Evolutionary conservation across 2,797 vertebrate species (phyloP).

Genomic region (Natrix natrix): DNA sequence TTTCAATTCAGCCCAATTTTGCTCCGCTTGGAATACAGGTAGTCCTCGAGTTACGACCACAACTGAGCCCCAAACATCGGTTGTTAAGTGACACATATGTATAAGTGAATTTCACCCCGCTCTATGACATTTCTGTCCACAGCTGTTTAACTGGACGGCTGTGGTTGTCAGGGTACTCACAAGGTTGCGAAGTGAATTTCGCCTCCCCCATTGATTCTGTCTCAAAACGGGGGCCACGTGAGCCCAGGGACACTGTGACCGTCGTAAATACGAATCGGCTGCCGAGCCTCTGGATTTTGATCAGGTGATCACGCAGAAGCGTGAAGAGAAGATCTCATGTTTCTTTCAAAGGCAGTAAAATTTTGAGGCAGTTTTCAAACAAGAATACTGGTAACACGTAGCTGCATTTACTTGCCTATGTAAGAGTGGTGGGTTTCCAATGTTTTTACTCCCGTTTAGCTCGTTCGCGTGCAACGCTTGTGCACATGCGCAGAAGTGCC

Average conservation of each 20-base stretch:
- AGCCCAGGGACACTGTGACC: too few species aligned
- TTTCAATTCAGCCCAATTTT: slow-evolving; percentile 15
- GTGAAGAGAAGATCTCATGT: too few species aligned
- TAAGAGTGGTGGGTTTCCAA: too few species aligned
- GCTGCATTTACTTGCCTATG: background rate
- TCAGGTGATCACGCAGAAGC: background rate
- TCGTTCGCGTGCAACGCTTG: too few species aligned
- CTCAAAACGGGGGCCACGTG: too few species aligned
- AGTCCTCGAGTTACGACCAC: too few species aligned
- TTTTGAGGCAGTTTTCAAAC: background rate
- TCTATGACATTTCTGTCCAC: background rate
- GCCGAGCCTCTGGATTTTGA: too few species aligned
- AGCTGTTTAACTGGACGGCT: too few species aligned
- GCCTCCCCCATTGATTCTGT: too few species aligned
- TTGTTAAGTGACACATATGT: background rate
- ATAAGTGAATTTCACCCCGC: background rate
- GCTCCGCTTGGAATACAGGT: slow-evolving; percentile 3
- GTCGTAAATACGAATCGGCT: background rate
- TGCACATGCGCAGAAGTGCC: too few species aligned
- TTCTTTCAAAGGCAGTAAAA: background rate
- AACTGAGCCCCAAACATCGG: background rate
- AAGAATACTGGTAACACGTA: too few species aligned
- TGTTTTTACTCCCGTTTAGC: too few species aligned
- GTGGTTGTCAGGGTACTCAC: background rate
- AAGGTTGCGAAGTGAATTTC: background rate